These are phyloP conservation scores for Xylocampa areola DNA, from an alignment of 2,888 invertebrate genomes.

Conservation along the genomic window DNA sequence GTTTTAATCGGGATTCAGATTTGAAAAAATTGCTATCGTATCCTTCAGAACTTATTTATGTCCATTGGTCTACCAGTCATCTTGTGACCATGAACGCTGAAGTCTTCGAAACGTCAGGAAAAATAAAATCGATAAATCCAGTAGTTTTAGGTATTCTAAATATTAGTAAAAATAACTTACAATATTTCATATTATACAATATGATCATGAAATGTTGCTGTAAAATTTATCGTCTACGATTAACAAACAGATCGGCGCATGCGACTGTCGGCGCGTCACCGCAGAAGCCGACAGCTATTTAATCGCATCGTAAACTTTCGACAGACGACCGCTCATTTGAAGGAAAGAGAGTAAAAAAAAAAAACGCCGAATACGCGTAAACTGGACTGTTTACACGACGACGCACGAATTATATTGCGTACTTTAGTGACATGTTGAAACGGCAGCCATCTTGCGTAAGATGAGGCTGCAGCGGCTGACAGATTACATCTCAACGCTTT, in stretches of 20 bases:
- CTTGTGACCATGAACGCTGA: too few species aligned
- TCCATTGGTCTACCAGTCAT: too few species aligned
- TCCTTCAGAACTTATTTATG: too few species aligned
- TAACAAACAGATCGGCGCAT: conserved; percentile 1
- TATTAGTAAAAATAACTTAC: neutral
- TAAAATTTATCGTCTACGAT: neutral
- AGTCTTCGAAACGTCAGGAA: too few species aligned
- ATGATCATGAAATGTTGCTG: neutral
- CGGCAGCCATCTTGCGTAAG: conserved; percentile 76
- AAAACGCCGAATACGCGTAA: conserved; percentile 73
- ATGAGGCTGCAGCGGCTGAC: conserved; percentile 64
- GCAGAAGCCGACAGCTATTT: conserved; percentile 74
- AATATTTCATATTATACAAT: neutral
- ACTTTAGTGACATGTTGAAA: conserved; percentile 83
- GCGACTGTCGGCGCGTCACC: conserved; percentile 39
- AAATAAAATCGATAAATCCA: too few species aligned
- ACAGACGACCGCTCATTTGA: conserved; percentile 63
- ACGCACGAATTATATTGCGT: conserved; percentile 78
- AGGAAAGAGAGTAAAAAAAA: conserved; percentile 75
- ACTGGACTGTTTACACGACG: conserved; percentile 78
- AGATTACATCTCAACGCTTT: conserved; percentile 70
- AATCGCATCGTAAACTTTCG: conserved; percentile 75
- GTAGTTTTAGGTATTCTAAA: too few species aligned
- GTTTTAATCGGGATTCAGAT: too few species aligned
- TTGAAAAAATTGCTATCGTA: too few species aligned